These are phyloP conservation scores for Cynocephalus volans DNA, from an alignment of 2,113 vertebrate species.

Conservation along the genomic window DNA sequence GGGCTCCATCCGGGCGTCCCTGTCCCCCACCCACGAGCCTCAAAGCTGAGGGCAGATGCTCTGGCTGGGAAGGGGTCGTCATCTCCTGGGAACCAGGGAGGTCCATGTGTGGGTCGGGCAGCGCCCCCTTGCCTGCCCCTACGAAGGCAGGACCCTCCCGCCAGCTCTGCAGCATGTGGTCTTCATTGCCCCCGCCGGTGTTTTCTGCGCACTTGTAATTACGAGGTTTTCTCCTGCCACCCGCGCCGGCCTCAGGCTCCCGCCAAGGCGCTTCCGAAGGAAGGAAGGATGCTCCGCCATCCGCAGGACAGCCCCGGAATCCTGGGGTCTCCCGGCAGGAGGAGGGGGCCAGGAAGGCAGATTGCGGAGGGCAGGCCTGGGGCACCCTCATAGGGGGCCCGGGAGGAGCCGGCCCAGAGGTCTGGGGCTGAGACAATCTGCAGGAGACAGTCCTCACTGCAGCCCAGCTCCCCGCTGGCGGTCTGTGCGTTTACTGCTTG, in stretches of 20 bases:
- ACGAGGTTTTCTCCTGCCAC: conserved; percentile 69
- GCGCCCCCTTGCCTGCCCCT: not conserved
- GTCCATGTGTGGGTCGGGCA: not conserved
- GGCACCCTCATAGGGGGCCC: not conserved
- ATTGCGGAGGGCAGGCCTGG: not conserved
- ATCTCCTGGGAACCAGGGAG: not conserved
- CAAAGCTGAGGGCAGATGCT: not conserved
- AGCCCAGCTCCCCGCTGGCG: not conserved
- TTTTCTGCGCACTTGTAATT: conserved; percentile 84
- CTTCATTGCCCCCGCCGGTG: conserved; percentile 10
- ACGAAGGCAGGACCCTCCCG: not conserved
- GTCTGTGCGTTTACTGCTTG: conserved; percentile 69
- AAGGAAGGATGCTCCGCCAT: not conserved
- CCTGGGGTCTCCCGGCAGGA: conserved; percentile 7
- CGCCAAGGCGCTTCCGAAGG: conserved; percentile 76
- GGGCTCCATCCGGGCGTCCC: not conserved
- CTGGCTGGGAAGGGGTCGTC: not conserved
- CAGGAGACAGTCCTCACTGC: not conserved
- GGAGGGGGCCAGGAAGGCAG: not conserved
- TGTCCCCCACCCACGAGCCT: not conserved
- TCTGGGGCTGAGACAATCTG: not conserved
- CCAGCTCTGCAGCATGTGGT: conserved; percentile 79
- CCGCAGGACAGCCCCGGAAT: not conserved
- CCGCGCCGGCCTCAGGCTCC: conserved; percentile 86
- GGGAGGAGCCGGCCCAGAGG: not conserved